Evolutionary conservation across 2,113 vertebrate genomes (phyloP), one percentile per base, ranked within the genome.

Genomic region (Vulpes lagopus): DNA sequence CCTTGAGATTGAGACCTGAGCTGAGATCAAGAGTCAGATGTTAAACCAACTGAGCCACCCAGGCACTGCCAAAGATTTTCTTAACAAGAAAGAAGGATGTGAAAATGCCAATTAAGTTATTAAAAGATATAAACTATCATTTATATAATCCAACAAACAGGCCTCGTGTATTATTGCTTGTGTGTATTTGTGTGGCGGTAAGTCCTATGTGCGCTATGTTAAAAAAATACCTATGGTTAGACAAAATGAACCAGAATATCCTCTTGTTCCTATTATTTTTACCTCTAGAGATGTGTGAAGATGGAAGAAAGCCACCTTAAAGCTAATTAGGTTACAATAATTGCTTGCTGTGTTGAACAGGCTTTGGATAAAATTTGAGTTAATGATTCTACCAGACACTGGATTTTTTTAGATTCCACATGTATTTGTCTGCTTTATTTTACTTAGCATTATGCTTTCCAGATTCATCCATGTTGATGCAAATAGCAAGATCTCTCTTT

Each of bases 191-290:
- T 87, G 25, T 53, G 32, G 25, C 43, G 51, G 69, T 81, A 94
- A 88, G 43, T 53, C 3, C 16, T 62, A 23, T 38, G 23, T 62
- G 5, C 27, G 62, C 53, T 79, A 91, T 9, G 32, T 51, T 78
- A n/a, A n/a, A 69, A 67, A 81, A 86, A 64, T 38, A 32, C 27
- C 14, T 20, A 71, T 81, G 57, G 74, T 23, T 25, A 55, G 67
- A 74, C 49, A 38, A 38, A 80, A 62, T 32, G 32, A 69, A 51
- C 38, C 35, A 73, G 5, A 30, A 30, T 88, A 43, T 0, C 22
- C 82, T 96, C 15, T 43, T 92, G 15, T 65, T 79, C 16, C 59
- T 55, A 11, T 86, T 73, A 89, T 23, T 74, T 92, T 93, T 93
- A 57, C 76, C 27, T 93, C 11, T 49, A 15, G 57, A 55, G 2